Percentiles rank a stretch among this genome's conserved stretches.
Evolutionary conservation across 2,888 invertebrate species (phyloP).

Genomic region (Thymelicus lineola): DNA sequence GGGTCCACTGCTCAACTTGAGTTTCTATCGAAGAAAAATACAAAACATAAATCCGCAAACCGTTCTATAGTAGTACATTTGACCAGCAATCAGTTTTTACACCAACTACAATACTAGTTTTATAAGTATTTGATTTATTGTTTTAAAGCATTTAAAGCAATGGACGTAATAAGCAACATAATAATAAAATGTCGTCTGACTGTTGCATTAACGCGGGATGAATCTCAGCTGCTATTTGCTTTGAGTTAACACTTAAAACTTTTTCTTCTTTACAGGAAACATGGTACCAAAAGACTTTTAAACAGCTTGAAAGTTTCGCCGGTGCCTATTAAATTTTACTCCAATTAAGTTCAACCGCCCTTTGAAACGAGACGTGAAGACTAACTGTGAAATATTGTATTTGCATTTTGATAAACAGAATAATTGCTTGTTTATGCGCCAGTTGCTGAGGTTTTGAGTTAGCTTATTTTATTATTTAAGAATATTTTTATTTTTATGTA

Average conservation of each 20-base stretch:
- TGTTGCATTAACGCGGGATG: too few relatives aligned
- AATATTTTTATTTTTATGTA: too few relatives aligned
- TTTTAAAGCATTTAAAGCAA: not conserved
- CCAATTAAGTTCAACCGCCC: slow-evolving; percentile 10
- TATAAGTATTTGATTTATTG: slow-evolving; percentile 29
- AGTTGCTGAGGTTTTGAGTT: not conserved
- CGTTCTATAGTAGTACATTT: too few relatives aligned
- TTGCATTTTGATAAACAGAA: slow-evolving; percentile 6
- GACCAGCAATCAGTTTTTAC: too few relatives aligned
- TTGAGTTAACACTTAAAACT: not conserved
- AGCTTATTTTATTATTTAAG: too few relatives aligned
- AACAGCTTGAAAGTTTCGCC: not conserved
- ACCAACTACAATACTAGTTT: not conserved
- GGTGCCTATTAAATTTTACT: slow-evolving; percentile 20
- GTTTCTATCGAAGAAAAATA: too few relatives aligned
- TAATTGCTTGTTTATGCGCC: not conserved
- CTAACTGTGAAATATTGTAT: slow-evolving; percentile 7
- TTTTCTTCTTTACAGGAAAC: not conserved
- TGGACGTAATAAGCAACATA: not conserved
- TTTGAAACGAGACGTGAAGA: slow-evolving; percentile 18
- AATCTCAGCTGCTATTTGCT: not conserved
- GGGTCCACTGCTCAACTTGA: too few relatives aligned
- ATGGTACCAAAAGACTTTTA: slow-evolving; percentile 9
- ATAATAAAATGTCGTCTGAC: too few relatives aligned
- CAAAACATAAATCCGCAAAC: too few relatives aligned